Conservation (phyloP, 2,797 vertebrate genomes). For the Hybognathus amarus region DNA sequence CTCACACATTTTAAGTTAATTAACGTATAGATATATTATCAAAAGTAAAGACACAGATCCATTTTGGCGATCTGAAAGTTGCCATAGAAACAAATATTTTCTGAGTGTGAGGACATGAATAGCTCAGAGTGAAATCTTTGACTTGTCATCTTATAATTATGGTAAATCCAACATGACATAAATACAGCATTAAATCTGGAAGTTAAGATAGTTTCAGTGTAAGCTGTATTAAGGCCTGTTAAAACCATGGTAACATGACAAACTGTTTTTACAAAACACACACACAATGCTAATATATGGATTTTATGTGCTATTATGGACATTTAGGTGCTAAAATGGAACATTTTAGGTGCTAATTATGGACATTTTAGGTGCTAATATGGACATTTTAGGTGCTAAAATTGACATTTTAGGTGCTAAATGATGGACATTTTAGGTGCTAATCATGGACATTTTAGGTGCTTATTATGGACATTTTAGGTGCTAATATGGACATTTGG, state of each 20-base stretch:
- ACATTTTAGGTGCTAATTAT: too few relatives aligned
- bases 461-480: too few relatives aligned
- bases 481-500: too few relatives aligned
- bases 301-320: too few relatives aligned
- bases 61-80: background rate
- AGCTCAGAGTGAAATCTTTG: background rate
- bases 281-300: too few relatives aligned
- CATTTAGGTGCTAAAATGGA: too few relatives aligned
- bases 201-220: background rate
- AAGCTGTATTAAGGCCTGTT: slow-evolving; percentile 4
- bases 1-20: too few relatives aligned
- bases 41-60: background rate
- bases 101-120: background rate
- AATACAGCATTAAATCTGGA: slow-evolving; percentile 1
- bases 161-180: slow-evolving; percentile 8
- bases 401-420: too few relatives aligned
- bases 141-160: slow-evolving; percentile 7
- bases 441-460: too few relatives aligned
- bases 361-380: too few relatives aligned
- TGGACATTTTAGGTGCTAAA: too few relatives aligned
- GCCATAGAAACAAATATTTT: slow-evolving; percentile 4
- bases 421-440: too few relatives aligned
- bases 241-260: background rate
- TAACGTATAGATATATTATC: background rate
- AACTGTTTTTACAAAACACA: background rate